These are phyloP conservation scores for Glyphotaelius pellucidus DNA, from an alignment of 2,888 invertebrate species.

Conservation along the genomic window DNA sequence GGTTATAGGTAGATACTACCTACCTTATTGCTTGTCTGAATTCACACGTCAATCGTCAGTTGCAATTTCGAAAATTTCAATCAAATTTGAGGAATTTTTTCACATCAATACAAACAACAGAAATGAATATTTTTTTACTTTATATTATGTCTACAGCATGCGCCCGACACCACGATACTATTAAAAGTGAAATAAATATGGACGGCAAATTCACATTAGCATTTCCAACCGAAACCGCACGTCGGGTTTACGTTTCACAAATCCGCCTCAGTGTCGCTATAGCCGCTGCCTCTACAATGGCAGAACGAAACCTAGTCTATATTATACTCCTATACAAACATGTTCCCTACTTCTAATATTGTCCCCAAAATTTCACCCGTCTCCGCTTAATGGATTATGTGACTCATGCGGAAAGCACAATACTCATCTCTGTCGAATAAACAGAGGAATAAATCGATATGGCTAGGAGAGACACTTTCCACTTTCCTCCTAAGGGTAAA, in stretches of 20 bases:
- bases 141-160: not conserved
- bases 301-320: not conserved
- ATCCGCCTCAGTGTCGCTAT: not conserved
- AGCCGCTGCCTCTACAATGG: not conserved
- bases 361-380: conserved; percentile 21
- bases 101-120: no score
- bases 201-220: not conserved
- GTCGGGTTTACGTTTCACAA: not conserved
- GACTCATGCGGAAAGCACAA: conserved; percentile 44
- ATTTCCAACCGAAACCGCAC: not conserved
- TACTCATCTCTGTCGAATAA: conserved; percentile 39
- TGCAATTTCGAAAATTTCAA: no score
- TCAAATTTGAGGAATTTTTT: no score
- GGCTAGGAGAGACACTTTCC: not conserved
- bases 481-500: not conserved
- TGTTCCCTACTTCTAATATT: not conserved
- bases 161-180: not conserved
- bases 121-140: no score
- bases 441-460: conserved; percentile 39
- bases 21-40: no score
- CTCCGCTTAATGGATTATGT: conserved; percentile 36
- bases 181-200: not conserved
- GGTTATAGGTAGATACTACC: no score
- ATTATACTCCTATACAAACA: conserved; percentile 5
- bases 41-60: no score